Evolutionary conservation across 1,140 invertebrate genomes (phyloP).

Genomic region (Drosophila rhopaloa): DNA sequence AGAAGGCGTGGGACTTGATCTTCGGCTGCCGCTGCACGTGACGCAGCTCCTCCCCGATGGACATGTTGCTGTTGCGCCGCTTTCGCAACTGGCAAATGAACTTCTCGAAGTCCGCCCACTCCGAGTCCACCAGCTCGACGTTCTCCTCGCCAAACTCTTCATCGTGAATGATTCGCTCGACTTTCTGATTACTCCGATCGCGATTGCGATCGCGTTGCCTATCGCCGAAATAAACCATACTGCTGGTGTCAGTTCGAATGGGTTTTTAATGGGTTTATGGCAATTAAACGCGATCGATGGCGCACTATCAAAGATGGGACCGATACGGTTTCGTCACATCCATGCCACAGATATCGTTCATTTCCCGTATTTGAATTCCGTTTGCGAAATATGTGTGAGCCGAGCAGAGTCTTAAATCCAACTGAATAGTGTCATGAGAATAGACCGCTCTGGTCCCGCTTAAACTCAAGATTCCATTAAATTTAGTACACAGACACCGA

Average conservation of each 20-base stretch:
- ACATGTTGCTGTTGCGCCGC: constrained; percentile 86
- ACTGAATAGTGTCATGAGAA: constrained; percentile 58
- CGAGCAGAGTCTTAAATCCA: constrained; percentile 57
- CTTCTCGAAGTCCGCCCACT: constrained; percentile 85
- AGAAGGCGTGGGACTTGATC: constrained; percentile 87
- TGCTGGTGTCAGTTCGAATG: constrained; percentile 6
- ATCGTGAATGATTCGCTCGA: constrained; percentile 80
- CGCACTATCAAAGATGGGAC: constrained; percentile 36
- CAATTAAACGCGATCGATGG: constrained; percentile 16
- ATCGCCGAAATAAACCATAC: constrained; percentile 74
- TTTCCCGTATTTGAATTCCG: constrained; percentile 40
- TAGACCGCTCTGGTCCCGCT: constrained; percentile 57
- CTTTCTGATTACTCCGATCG: constrained; percentile 53
- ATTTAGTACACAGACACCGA: constrained; percentile 70
- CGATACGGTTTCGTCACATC: constrained; percentile 31
- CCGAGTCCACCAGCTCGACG: constrained; percentile 83
- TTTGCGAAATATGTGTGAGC: constrained; percentile 39
- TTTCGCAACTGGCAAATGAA: constrained; percentile 85
- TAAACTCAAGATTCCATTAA: constrained; percentile 71
- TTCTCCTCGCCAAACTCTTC: constrained; percentile 84
- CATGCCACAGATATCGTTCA: constrained; percentile 45
- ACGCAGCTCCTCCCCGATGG: constrained; percentile 86
- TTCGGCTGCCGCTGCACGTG: constrained; percentile 84
- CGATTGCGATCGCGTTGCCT: constrained; percentile 68
- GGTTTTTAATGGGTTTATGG: constrained; percentile 25